Percentiles rank a stretch among this genome's conserved stretches.
Conservation (phyloP, 2,797 vertebrate genomes). For the Miopithecus talapoin region DNA sequence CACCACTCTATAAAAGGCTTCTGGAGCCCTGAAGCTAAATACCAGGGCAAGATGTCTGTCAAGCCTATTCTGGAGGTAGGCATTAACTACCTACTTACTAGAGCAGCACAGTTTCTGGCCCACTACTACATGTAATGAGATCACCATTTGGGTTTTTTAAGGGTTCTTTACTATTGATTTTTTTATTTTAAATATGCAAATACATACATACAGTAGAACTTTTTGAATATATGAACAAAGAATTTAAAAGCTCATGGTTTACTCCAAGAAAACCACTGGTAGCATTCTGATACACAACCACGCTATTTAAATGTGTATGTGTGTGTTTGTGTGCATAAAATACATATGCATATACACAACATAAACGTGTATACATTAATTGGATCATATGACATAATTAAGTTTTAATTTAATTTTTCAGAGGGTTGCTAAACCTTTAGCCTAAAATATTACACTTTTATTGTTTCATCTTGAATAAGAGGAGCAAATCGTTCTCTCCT, state of each 20-base stretch:
- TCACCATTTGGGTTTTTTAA: neutral
- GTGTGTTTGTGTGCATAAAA: neutral
- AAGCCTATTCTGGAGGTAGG: neutral
- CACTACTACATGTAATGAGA: neutral
- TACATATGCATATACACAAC: neutral
- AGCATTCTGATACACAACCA: constrained; percentile 12
- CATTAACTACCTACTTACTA: neutral
- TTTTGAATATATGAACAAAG: constrained; percentile 29
- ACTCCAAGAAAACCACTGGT: neutral
- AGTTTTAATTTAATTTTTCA: constrained; percentile 10
- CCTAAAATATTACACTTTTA: neutral
- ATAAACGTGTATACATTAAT: neutral
- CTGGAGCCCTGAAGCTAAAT: neutral
- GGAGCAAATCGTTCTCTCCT: neutral
- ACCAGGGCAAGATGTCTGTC: neutral
- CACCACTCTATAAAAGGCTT: neutral
- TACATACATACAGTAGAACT: neutral
- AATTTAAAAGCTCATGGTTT: neutral
- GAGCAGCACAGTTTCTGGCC: neutral
- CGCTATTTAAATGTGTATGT: neutral
- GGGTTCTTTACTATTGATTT: neutral
- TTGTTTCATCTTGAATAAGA: constrained; percentile 8
- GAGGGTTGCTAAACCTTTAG: neutral
- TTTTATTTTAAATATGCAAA: constrained; percentile 26
- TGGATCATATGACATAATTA: neutral